Evolutionary conservation across 92 coral and sea anemone genomes (phyloP), one percentile per base, ranked within the genome.

Genomic region (Muricea muricata): DNA sequence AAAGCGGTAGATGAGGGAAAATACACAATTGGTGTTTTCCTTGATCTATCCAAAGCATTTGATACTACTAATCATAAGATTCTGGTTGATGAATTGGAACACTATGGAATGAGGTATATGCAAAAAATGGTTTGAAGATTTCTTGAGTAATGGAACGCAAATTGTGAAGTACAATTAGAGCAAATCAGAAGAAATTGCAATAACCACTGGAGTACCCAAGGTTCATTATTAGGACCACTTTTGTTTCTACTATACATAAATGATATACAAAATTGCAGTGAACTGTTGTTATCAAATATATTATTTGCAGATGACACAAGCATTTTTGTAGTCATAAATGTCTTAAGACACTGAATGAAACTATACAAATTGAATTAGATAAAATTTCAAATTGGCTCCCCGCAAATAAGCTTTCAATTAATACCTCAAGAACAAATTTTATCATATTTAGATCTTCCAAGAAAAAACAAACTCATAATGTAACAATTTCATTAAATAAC

Each of bases 31-130:
- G 82, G 84, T 54, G 58, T 80, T 26, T 78, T 78, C 17, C 32
- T 78, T 28, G 84, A 78, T 30, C 76, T 78, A 28, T 78, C 84
- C 2, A 78, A 78, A 35, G 84, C 84, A 23, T 78, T 78, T 54
- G 83, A 78, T 47, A 75, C 65, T 17, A 42, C 46, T 47, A 28
- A 14, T 75, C 63, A 76, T 21, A 17, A 32, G 28, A 78, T 79
- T 33, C 1, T 79, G 9, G 61, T 79, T 7, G n/a, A 13, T 0
- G 61, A 79, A 55, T 65, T 78, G 11, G 84, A 78, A 78, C 71
- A 78, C 35, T 78, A 54, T 78, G 83, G 83, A 78, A 78, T 78
- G 28, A 28, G 83, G 83, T 9, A 26, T 54, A 39, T 25, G 66
- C 1, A 15, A 26, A 28, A 17, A 78, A 11, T 78, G 83, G 83